Evolutionary conservation across 1,140 invertebrate genomes (phyloP).

Genomic region (Saccostrea echinata): DNA sequence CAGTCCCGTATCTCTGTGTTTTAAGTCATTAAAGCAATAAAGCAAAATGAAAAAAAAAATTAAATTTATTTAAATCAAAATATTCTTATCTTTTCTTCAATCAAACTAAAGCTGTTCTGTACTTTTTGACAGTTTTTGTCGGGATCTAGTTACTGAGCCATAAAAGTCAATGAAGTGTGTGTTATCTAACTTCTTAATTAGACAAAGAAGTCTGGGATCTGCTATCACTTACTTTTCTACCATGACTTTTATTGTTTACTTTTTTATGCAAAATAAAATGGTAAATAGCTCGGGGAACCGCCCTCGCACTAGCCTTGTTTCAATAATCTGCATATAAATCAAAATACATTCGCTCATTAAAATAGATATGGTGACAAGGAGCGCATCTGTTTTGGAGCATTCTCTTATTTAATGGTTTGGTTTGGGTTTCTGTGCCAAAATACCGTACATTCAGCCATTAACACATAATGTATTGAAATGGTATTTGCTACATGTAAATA

Average conservation of each 20-base stretch:
- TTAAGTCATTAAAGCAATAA: neutral
- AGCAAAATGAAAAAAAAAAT: neutral
- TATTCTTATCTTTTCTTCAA: neutral
- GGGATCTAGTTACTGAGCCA: neutral
- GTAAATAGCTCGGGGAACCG: constrained; percentile 8
- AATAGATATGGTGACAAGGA: constrained; percentile 26
- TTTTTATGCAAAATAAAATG: constrained; percentile 36
- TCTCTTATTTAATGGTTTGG: constrained; percentile 19
- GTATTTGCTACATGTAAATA: constrained; percentile 7
- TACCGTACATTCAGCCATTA: neutral
- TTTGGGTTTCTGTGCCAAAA: constrained; percentile 9
- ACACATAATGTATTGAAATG: neutral
- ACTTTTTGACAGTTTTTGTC: neutral
- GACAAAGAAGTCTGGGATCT: neutral
- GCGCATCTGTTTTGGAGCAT: constrained; percentile 13
- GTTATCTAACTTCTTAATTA: constrained; percentile 4
- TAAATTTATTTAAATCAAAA: neutral
- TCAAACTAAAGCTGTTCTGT: neutral
- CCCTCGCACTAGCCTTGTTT: neutral
- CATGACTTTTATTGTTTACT: constrained; percentile 14
- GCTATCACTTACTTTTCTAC: neutral
- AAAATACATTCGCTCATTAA: constrained; percentile 25
- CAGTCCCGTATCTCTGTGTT: neutral
- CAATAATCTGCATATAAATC: constrained; percentile 39
- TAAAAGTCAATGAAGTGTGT: neutral